A percentile compares a stretch with the other conserved stretches of the same genome.
Evolutionary conservation across 2,113 vertebrate genomes (phyloP).

Genomic region (Rhadina sibilatrix): DNA sequence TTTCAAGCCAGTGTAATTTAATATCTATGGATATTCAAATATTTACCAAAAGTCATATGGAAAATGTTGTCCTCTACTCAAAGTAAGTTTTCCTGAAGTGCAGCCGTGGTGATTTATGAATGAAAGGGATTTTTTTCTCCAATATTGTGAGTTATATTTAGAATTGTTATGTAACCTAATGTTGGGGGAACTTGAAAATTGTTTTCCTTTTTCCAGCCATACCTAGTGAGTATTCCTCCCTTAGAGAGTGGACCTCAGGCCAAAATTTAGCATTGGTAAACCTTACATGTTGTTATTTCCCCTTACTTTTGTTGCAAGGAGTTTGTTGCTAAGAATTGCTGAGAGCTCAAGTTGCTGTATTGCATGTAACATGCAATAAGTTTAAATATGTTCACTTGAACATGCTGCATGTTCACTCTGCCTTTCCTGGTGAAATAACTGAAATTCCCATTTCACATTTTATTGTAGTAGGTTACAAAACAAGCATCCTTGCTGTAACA

Average conservation of each 20-base stretch:
- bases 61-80: not conserved
- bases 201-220: not conserved
- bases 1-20: not conserved
- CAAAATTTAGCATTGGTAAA: not conserved
- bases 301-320: not conserved
- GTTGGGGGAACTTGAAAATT: not conserved
- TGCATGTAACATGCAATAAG: not conserved
- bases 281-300: not conserved
- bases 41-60: not conserved
- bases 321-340: not conserved
- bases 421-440: not conserved
- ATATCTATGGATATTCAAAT: not conserved
- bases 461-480: fast-evolving
- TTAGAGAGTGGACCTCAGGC: not conserved
- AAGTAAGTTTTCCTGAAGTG: not conserved
- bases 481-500: not conserved
- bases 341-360: not conserved
- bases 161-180: not conserved
- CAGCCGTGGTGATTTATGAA: not conserved
- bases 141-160: not conserved
- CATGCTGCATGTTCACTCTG: not conserved
- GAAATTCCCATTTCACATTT: not conserved
- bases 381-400: not conserved
- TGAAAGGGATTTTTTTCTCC: not conserved
- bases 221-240: not conserved